A percentile compares a stretch with the other conserved stretches of the same genome.
phyloP scores from a whole-genome alignment of 2,797 vertebrate species.

The Otus scops region DNA sequence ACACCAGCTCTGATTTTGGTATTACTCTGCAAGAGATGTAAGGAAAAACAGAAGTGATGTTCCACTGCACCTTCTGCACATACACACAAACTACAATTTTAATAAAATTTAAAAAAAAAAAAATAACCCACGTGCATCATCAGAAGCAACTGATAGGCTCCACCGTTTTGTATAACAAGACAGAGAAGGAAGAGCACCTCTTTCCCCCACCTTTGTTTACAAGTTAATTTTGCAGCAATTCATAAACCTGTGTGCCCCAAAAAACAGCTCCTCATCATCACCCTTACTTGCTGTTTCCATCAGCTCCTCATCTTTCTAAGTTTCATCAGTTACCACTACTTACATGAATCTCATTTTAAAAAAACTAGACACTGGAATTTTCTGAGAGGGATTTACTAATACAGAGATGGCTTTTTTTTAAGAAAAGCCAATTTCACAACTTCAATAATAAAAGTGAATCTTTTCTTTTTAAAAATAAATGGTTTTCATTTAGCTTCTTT shows the following conservation, averaged over 20 bases:
- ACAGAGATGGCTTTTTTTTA: background rate
- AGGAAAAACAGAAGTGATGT: rapidly evolving
- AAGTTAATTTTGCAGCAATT: background rate
- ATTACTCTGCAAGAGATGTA: background rate
- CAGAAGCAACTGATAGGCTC: background rate
- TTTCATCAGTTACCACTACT: background rate
- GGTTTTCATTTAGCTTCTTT: background rate
- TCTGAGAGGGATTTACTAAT: background rate
- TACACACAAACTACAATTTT: background rate
- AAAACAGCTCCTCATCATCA: background rate
- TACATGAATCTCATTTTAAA: background rate
- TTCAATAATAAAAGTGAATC: background rate
- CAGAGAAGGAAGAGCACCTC: background rate
- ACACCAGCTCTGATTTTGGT: background rate
- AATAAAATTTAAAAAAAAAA: background rate
- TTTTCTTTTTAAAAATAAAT: background rate
- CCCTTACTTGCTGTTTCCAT: background rate
- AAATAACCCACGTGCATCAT: rapidly evolving
- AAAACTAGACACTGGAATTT: background rate
- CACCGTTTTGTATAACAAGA: rapidly evolving
- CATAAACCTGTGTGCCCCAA: rapidly evolving
- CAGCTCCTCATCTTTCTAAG: background rate
- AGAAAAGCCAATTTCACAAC: background rate
- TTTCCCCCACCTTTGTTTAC: background rate
- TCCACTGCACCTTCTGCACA: background rate